Evolutionary conservation across 2,113 vertebrate genomes (phyloP), one percentile per base, ranked within the genome.

Genomic region (Ageneiosus marmoratus): DNA sequence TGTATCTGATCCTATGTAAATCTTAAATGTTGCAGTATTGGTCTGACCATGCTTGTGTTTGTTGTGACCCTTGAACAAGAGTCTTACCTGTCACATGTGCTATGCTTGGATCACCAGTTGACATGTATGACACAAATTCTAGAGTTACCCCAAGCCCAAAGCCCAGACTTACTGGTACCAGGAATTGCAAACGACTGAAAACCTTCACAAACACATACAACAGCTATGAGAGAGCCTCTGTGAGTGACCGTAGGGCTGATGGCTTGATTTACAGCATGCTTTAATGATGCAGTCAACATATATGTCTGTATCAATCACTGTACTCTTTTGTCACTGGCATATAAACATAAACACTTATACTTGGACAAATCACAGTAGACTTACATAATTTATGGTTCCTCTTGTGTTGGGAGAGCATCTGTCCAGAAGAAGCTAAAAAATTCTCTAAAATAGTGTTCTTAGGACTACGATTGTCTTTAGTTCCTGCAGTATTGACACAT

Each of bases 241-340:
- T 62, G 55, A 62, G 13, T 82, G 70, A 51, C 70, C 15, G 70
- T 56, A 82, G 18, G 55, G 15, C 67, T 37, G n/a, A 58, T 34
- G 41, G 51, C 51, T 44, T 73, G 37, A 72, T 44, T 51, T 69
- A 69, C 62, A 63, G 20, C 69, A 15, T 74, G 56, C 56, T 75
- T 82, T 80, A 37, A 20, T 80, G 37, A 82, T 48, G 44, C 69
- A 74, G 37, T 41, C 37, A 41, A 41, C 37, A 41, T 41, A 41
- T 41, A 41, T 5, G 3, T 41, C 37, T 41, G 37, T 41, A 41
- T 5, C 37, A 41, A 41, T 41, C 37, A 41, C n/a, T n/a, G n/a
- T n/a, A n/a, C 37, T 41, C 37, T 41, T 41, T 3, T 5, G 5
- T 41, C 37, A 5, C 37, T 41, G 37, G 5, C 37, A 2, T 3